Conservation (phyloP, 2,888 invertebrate species). For the Folsomia manolachei region DNA sequence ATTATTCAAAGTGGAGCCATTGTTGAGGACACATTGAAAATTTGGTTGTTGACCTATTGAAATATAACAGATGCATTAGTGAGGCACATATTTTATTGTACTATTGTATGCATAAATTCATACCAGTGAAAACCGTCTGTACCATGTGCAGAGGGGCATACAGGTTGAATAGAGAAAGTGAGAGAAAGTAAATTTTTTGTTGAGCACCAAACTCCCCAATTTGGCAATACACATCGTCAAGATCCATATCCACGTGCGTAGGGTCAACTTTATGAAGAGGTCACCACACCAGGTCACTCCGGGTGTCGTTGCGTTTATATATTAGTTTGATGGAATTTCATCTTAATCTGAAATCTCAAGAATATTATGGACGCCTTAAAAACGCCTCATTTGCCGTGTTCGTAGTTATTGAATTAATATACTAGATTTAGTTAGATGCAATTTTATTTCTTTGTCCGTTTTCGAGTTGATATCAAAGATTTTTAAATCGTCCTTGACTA, state of each 20-base stretch:
- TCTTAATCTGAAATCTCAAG: too few species aligned
- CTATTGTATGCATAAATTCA: not conserved
- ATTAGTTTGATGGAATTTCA: too few species aligned
- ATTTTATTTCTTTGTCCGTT: too few species aligned
- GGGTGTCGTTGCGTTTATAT: too few species aligned
- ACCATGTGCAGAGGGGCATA: slow-evolving; percentile 51
- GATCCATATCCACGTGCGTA: slow-evolving; percentile 30
- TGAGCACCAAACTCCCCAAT: slow-evolving; percentile 50
- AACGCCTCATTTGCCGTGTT: too few species aligned
- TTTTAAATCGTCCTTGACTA: too few species aligned
- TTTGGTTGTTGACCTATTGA: slow-evolving; percentile 29
- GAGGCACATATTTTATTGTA: not conserved
- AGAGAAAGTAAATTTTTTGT: slow-evolving; percentile 50
- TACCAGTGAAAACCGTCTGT: slow-evolving; percentile 51
- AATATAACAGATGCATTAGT: not conserved
- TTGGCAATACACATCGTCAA: slow-evolving; percentile 51
- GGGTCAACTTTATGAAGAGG: too few species aligned
- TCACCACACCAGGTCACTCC: too few species aligned
- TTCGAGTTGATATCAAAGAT: too few species aligned
- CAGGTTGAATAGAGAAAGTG: slow-evolving; percentile 47
- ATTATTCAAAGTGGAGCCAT: slow-evolving; percentile 26
- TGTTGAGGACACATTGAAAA: slow-evolving; percentile 34
- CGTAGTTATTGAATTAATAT: too few species aligned
- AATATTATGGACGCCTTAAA: too few species aligned
- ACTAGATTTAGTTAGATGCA: too few species aligned